Conservation (phyloP, 2,113 vertebrate species). For the Desmodus rotundus region DNA sequence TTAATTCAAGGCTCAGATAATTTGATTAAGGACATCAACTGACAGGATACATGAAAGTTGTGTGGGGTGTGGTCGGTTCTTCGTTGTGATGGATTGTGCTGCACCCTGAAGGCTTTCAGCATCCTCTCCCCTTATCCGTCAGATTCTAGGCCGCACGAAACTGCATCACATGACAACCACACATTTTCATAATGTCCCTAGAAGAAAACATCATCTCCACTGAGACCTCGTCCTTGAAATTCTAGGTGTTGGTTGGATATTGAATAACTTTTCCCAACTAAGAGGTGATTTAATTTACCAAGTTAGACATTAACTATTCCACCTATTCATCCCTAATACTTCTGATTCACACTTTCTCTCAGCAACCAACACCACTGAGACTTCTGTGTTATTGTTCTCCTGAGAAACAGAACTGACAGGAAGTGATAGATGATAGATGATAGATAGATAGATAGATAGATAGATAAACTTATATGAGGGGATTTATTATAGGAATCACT, state of each 20-base stretch:
- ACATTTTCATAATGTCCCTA: neutral
- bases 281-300: neutral
- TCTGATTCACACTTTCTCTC: neutral
- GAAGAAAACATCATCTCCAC: neutral
- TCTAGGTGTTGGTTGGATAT: neutral
- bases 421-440: neutral
- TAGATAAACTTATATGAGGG: neutral
- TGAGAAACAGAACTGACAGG: neutral
- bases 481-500: neutral
- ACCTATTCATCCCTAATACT: neutral
- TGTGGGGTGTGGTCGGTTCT: neutral
- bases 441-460: neutral
- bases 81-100: neutral
- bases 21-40: neutral
- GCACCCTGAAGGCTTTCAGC: neutral
- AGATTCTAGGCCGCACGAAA: neutral
- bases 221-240: neutral
- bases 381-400: neutral
- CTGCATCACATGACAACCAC: neutral
- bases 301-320: neutral
- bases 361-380: neutral
- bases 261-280: neutral
- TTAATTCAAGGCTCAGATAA: neutral
- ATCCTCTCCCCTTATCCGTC: too few species aligned
- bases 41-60: neutral